These are phyloP conservation scores for Cerastis rubricosa DNA, from an alignment of 2,888 invertebrate species.

Conservation along the genomic window DNA sequence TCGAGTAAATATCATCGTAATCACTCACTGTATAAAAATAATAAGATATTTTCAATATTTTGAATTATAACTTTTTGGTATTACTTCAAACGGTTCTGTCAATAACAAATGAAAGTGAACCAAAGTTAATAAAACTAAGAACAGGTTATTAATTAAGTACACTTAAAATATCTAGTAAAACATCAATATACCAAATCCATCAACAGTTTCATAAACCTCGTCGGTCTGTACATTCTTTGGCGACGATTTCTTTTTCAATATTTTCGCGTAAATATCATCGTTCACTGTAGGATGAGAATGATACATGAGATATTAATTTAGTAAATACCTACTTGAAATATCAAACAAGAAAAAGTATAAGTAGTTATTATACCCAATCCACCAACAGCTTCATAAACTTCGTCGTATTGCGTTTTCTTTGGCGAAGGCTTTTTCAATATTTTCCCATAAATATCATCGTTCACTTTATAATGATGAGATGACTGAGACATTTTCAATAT, in stretches of 20 bases:
- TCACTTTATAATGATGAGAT: slow-evolving; percentile 82
- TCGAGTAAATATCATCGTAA: slow-evolving; percentile 83
- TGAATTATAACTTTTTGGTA: too few relatives aligned
- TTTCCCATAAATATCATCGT: slow-evolving; percentile 38
- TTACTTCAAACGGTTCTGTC: too few relatives aligned
- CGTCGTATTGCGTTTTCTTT: slow-evolving; percentile 36
- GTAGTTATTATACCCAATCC: slow-evolving; percentile 23
- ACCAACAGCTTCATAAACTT: slow-evolving; percentile 34
- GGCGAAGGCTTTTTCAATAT: slow-evolving; percentile 37
- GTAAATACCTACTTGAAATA: background rate
- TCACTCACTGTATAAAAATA: too few relatives aligned
- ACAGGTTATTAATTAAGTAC: slow-evolving; percentile 15
- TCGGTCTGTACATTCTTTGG: background rate
- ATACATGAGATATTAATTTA: background rate
- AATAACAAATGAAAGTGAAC: slow-evolving; percentile 7
- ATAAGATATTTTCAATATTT: slow-evolving; percentile 64
- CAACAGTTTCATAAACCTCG: slow-evolving; percentile 3
- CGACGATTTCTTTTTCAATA: slow-evolving; percentile 45
- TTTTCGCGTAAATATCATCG: slow-evolving; percentile 1
- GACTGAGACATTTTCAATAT: slow-evolving; percentile 77
- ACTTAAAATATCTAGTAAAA: background rate
- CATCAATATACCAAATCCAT: slow-evolving; percentile 1
- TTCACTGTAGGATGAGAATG: background rate
- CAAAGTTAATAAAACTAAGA: slow-evolving; percentile 40
- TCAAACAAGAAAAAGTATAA: background rate